phyloP scores from a whole-genome alignment of 2,113 vertebrate species.

The Azemiops feae region DNA sequence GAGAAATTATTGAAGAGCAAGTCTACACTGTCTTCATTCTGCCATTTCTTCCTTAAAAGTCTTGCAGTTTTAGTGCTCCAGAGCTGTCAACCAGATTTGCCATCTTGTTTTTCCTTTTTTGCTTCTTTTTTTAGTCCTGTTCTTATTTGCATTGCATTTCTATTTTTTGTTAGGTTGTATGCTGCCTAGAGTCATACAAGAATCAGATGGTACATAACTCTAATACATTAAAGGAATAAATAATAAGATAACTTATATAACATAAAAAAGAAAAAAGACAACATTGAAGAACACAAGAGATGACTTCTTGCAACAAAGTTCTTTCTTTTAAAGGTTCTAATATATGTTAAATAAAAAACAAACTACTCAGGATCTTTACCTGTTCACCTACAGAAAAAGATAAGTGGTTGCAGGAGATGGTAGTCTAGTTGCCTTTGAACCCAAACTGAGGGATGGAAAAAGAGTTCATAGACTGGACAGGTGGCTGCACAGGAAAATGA shows the following conservation, averaged over 20 bases:
- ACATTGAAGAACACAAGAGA: background rate
- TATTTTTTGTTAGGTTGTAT: background rate
- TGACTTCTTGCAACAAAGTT: background rate
- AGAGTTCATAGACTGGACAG: background rate
- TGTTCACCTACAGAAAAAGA: background rate
- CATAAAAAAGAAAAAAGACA: background rate
- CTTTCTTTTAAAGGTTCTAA: background rate
- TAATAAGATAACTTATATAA: background rate
- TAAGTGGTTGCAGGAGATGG: background rate
- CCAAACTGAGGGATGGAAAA: background rate
- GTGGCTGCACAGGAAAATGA: background rate
- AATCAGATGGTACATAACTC: background rate
- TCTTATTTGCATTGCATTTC: background rate
- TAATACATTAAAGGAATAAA: background rate
- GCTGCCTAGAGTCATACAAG: background rate
- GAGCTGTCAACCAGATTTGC: background rate
- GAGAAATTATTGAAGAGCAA: background rate
- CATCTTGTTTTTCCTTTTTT: background rate
- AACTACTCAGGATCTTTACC: background rate
- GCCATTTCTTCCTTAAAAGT: background rate
- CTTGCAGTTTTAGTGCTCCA: background rate
- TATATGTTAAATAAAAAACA: background rate
- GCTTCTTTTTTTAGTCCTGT: background rate
- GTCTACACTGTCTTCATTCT: background rate
- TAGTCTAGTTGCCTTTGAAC: background rate